phyloP scores from a whole-genome alignment of 1,140 invertebrate genomes.

The Hesperophylax magnus region DNA sequence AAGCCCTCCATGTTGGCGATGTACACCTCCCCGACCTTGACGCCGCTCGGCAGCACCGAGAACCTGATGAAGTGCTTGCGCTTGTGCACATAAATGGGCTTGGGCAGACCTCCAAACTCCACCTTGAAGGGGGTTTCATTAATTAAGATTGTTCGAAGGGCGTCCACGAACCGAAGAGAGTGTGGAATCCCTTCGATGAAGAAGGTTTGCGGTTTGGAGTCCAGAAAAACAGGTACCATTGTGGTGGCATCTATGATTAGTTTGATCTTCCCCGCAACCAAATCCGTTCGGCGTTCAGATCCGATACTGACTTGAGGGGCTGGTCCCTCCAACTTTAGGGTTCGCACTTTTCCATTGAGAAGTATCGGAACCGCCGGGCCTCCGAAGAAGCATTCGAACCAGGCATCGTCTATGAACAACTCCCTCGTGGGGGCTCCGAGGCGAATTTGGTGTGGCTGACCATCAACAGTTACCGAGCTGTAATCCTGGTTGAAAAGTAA shows the following conservation, averaged over 20 bases:
- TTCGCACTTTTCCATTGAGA: conserved; percentile 82
- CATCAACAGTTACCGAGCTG: conserved; percentile 79
- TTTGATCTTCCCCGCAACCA: conserved; percentile 87
- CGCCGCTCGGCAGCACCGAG: conserved; percentile 82
- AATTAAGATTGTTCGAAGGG: conserved; percentile 82
- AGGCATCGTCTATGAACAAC: conserved; percentile 88
- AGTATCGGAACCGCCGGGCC: conserved; percentile 89
- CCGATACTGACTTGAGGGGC: conserved; percentile 89
- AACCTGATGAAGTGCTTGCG: conserved; percentile 86
- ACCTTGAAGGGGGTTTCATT: conserved; percentile 87
- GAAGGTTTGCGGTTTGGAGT: conserved; percentile 87
- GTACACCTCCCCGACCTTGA: conserved; percentile 77
- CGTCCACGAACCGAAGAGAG: conserved; percentile 85
- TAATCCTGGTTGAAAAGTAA: conserved; percentile 82
- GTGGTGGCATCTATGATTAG: conserved; percentile 85
- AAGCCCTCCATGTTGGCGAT: conserved; percentile 79
- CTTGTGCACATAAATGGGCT: conserved; percentile 85
- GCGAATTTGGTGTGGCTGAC: conserved; percentile 81
- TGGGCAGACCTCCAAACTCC: conserved; percentile 93
- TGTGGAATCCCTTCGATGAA: conserved; percentile 82
- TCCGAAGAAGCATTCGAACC: conserved; percentile 93
- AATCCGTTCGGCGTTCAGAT: conserved; percentile 77
- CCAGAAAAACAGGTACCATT: conserved; percentile 86
- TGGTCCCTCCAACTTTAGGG: conserved; percentile 87
- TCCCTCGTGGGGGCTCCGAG: conserved; percentile 94